A percentile compares a stretch with the other conserved stretches of the same genome.
These are phyloP conservation scores for Egretta garzetta DNA, from an alignment of 2,113 vertebrate species.

Conservation along the genomic window DNA sequence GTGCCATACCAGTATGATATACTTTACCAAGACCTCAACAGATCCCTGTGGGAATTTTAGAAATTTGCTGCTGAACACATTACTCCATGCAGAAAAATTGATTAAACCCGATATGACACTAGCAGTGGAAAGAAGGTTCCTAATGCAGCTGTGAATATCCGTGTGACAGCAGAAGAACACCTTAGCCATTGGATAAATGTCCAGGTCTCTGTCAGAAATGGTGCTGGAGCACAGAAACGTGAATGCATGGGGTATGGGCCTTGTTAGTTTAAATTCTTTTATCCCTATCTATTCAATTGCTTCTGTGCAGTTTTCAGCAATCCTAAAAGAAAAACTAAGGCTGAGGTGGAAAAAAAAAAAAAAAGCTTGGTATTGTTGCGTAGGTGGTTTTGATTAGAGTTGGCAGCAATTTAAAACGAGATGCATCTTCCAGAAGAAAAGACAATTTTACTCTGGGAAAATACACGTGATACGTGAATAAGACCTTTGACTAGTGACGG, in stretches of 20 bases:
- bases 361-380: neutral
- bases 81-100: neutral
- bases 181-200: neutral
- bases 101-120: neutral
- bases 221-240: neutral
- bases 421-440: slow-evolving; percentile 63
- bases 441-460: slow-evolving; percentile 51
- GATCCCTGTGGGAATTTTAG: neutral
- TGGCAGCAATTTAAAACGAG: slow-evolving; percentile 62
- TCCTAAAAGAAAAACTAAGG: slow-evolving; percentile 23
- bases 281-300: neutral
- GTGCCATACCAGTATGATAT: neutral
- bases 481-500: slow-evolving; percentile 46
- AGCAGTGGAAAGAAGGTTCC: neutral
- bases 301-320: slow-evolving; percentile 25
- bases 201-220: neutral
- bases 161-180: neutral
- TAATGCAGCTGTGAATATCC: neutral
- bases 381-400: slow-evolving; percentile 62
- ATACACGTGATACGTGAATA: slow-evolving; percentile 33
- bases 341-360: neutral
- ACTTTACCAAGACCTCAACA: neutral
- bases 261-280: slow-evolving; percentile 24
- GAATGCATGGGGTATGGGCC: neutral
- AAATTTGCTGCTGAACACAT: neutral